Conservation (phyloP, 2,888 invertebrate species). For the Alitta virens region DNA sequence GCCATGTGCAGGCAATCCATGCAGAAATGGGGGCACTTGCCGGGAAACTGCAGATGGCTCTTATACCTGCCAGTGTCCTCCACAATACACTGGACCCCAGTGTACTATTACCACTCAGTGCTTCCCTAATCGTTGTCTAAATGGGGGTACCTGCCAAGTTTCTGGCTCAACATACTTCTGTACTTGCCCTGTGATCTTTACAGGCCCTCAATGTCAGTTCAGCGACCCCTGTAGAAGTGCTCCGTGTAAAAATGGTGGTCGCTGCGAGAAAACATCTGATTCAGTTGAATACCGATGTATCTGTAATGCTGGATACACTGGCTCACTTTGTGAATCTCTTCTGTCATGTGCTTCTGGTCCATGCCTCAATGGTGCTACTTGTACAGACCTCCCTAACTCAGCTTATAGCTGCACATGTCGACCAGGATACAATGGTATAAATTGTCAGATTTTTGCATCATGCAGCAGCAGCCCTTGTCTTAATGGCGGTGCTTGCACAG, state of each 20-base stretch:
- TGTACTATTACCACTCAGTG: conserved; percentile 29
- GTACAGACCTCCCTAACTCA: conserved; percentile 10
- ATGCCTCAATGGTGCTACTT: conserved; percentile 35
- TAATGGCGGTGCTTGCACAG: conserved; percentile 31
- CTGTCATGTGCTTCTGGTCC: conserved; percentile 33
- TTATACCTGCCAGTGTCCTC: conserved; percentile 20
- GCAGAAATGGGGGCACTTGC: conserved; percentile 21
- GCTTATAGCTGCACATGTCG: conserved; percentile 40
- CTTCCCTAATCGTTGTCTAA: conserved; percentile 32
- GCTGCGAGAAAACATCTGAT: not conserved
- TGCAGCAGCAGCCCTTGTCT: conserved; percentile 29
- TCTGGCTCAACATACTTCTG: conserved; percentile 10
- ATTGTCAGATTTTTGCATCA: conserved; percentile 31
- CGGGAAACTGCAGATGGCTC: not conserved
- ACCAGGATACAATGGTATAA: conserved; percentile 33
- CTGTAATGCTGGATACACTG: conserved; percentile 30
- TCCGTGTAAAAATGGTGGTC: not conserved
- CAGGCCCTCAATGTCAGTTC: conserved; percentile 6
- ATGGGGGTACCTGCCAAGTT: conserved; percentile 30
- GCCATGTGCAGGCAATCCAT: conserved; percentile 24
- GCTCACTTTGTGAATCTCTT: conserved; percentile 35
- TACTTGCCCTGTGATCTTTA: conserved; percentile 4
- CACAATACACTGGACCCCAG: conserved; percentile 18
- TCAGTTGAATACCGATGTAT: conserved; percentile 9
- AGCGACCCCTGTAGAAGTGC: not conserved